Base-by-base conservation (phyloP, 2,888 invertebrate genomes). In the Pediacus dermestoides region DNA sequence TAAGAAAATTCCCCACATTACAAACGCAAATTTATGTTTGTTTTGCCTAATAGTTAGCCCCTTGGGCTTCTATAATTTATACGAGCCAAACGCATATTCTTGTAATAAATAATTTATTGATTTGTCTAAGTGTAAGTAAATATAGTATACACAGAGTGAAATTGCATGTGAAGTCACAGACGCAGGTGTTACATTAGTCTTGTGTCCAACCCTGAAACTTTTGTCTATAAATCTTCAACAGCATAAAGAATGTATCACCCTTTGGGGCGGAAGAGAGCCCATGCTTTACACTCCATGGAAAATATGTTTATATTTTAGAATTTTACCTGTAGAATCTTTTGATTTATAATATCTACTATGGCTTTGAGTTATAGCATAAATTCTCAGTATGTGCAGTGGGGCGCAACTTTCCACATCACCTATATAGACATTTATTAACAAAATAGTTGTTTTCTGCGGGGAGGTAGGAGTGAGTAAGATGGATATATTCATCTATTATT, bases 231-330 rank as follows among this genome's bases (percentile, higher is more conserved):
- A 58, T 58, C 58, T 58, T 51, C 42, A 37, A 39, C 42, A 48
- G 47, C 46, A 55, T 58, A 58, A 58, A 58, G 53, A 58, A 58
- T 53, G 54, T 57, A 58, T 55, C 48, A 53, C 54, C 50, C 55
- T 53, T 48, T 37, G 39, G 52, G 55, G 53, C 48, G 38, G 43
- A 36, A n/a, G n/a, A n/a, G n/a, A n/a, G n/a, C n/a, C 39, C 47
- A 37, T n/a, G 47, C 51, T 47, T 50, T 51, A 50, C 52, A 50
- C 52, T 54, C 54, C 44, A 48, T 48, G 52, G 50, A 50, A 53
- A 58, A 57, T 49, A 53, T 58, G 53, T 55, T 55, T 53, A 57
- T 57, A 57, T 55, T 53, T 50, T 47, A 52, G 48, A 48, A 49
- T 50, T 44, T 47, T 46, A 55, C 55, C 53, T 52, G 55, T 53